A percentile compares a stretch with the other conserved stretches of the same genome.
These are phyloP conservation scores for Acrocephalus kingi DNA, from an alignment of 2,113 vertebrate species.

Conservation along the genomic window DNA sequence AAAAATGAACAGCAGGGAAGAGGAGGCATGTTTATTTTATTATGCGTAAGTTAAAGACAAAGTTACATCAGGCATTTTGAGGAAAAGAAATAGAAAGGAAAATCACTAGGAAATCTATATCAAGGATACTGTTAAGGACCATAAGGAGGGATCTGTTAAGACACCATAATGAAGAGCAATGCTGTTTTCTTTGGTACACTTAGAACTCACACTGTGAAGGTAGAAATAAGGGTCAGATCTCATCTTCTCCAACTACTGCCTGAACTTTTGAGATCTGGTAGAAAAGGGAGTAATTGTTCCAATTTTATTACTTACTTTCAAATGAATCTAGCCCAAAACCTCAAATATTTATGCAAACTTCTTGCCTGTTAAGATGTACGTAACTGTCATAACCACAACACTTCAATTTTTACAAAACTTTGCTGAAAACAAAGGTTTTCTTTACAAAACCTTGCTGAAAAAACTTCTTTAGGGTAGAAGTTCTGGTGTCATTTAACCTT, in stretches of 20 bases:
- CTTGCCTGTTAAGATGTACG: neutral
- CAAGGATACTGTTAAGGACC: too few relatives aligned
- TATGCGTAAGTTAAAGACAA: neutral
- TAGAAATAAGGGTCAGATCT: neutral
- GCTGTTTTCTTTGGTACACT: slow-evolving; percentile 10
- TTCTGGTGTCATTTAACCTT: neutral
- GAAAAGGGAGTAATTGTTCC: neutral
- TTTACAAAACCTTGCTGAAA: neutral
- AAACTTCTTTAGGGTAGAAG: neutral
- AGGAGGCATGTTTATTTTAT: neutral
- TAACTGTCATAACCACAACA: neutral
- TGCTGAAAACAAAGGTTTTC: too few relatives aligned
- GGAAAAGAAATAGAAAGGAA: slow-evolving; percentile 8
- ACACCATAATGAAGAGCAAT: neutral
- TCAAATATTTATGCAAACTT: slow-evolving; percentile 6
- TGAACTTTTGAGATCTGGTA: slow-evolving; percentile 10
- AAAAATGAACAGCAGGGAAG: neutral
- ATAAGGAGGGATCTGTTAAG: neutral
- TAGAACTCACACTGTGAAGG: neutral
- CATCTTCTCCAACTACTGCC: neutral
- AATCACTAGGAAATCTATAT: neutral
- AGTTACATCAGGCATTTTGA: neutral
- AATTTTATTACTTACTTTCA: slow-evolving; percentile 33
- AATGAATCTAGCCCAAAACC: neutral
- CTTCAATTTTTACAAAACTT: neutral